Base-by-base conservation (phyloP, 2,113 vertebrate species). In the Sprattus sprattus region DNA sequence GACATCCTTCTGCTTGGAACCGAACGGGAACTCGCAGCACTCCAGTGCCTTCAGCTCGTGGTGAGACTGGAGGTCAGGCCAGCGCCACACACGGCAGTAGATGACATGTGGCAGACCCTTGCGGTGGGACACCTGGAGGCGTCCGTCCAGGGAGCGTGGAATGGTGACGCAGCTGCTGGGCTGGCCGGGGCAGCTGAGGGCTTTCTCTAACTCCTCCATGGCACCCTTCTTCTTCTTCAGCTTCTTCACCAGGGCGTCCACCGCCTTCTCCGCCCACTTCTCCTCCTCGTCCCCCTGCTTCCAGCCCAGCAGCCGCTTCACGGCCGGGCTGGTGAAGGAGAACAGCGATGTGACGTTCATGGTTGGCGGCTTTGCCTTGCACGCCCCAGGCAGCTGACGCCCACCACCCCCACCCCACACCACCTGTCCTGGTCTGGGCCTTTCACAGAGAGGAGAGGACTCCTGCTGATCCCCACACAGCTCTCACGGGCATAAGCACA, bases 271-370 rank as follows among this genome's bases (percentile, higher is more conserved):
- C 0, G 98, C 98, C 98, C 98, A 99, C 85, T 99, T 99, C 92
- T 99, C 98, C 91, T 99, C 98, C 93, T 99, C 98, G 0, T 99
- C 98, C 0, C 98, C 98, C 91, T 99, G 98, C 87, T 99, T 99
- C 98, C 98, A 99, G 9, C 98, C 98, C 88, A 99, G 93, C 85
- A 99, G 95, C 82, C 98, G 96, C 91, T 99, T 99, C 90, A 99
- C 98, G 0, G 98, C 98, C 0, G 98, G 98, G 92, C 98, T 99
- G 88, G 98, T 99, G 94, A 99, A 99, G 91, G 98, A 99, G 93
- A 99, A 99, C 54, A 99, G 95, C n/a, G 97, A 99, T 50, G 97
- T 98, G 92, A 99, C 98, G 0, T 98, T 98, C 98, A 99, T 99
- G 88, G 90, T 91, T 91, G 91, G 83, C 7, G 45, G 71, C 71